Evolutionary conservation across 2,113 vertebrate species (phyloP).

Genomic region (Crypturellus undulatus): DNA sequence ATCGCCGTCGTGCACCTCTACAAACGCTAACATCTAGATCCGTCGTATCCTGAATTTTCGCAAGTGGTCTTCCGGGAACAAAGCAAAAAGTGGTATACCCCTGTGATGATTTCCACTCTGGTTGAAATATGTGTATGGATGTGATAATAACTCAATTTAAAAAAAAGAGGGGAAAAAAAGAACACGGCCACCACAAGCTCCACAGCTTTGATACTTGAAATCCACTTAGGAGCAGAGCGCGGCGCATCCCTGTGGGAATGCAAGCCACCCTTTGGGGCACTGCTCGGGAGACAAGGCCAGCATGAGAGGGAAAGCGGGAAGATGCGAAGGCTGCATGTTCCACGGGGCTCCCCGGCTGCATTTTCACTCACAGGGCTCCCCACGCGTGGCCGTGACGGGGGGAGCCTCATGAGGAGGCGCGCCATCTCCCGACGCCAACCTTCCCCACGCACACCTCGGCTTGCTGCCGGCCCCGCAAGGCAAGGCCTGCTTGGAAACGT

Average conservation of each 20-base stretch:
- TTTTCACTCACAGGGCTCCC: too few relatives aligned
- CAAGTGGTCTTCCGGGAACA: neutral
- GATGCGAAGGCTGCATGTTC: neutral
- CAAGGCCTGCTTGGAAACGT: too few relatives aligned
- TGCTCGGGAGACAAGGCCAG: neutral
- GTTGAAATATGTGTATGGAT: neutral
- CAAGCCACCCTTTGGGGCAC: fast-evolving
- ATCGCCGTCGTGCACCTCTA: neutral
- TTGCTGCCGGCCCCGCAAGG: too few relatives aligned
- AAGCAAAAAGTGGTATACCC: neutral
- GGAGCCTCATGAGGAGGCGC: too few relatives aligned
- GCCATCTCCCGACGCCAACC: too few relatives aligned
- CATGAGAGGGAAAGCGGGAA: neutral
- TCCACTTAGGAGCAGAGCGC: neutral
- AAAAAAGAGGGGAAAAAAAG: neutral
- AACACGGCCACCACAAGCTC: neutral
- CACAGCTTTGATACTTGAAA: neutral
- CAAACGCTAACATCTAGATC: neutral
- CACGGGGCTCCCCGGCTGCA: too few relatives aligned
- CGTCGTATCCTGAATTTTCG: neutral
- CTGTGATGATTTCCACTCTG: neutral
- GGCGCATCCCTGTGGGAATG: neutral
- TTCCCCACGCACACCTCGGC: too few relatives aligned
- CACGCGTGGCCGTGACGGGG: too few relatives aligned
- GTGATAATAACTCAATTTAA: neutral